Conservation (phyloP, 1,140 invertebrate genomes). For the Cydia fagiglandana region DNA sequence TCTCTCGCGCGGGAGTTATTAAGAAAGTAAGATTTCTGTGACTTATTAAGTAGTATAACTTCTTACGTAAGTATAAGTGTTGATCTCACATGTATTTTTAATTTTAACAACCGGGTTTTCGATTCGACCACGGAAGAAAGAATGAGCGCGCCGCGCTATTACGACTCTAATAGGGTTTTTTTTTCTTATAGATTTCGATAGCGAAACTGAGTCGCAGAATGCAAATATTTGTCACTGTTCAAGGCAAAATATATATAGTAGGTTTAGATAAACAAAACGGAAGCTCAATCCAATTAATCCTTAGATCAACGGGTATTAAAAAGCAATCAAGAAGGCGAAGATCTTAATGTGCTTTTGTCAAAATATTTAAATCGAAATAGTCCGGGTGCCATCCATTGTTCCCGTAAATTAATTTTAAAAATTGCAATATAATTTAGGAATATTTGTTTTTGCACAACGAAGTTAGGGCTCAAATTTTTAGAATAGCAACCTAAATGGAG, state of each 20-base stretch:
- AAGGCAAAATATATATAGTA: neutral
- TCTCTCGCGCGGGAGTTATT: neutral
- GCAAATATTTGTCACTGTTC: neutral
- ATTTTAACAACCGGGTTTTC: too few relatives aligned
- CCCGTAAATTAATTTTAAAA: neutral
- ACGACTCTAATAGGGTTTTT: too few relatives aligned
- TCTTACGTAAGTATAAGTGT: too few relatives aligned
- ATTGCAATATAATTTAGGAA: neutral
- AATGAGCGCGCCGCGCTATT: too few relatives aligned
- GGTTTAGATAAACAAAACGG: neutral
- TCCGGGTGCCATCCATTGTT: neutral
- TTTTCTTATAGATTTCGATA: too few relatives aligned
- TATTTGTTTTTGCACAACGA: neutral
- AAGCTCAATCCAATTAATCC: neutral
- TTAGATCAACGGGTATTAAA: slow-evolving; percentile 11
- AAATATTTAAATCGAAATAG: slow-evolving; percentile 9
- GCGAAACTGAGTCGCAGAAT: too few relatives aligned
- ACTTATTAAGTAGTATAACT: too few relatives aligned
- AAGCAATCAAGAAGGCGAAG: slow-evolving; percentile 22
- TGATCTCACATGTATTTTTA: too few relatives aligned
- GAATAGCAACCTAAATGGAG: neutral
- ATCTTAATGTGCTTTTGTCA: slow-evolving; percentile 18
- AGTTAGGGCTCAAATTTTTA: neutral
- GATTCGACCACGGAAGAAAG: too few relatives aligned
- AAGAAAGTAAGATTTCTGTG: neutral